Base-by-base conservation (phyloP, 2,797 vertebrate species). In the Sebastes diploproa region DNA sequence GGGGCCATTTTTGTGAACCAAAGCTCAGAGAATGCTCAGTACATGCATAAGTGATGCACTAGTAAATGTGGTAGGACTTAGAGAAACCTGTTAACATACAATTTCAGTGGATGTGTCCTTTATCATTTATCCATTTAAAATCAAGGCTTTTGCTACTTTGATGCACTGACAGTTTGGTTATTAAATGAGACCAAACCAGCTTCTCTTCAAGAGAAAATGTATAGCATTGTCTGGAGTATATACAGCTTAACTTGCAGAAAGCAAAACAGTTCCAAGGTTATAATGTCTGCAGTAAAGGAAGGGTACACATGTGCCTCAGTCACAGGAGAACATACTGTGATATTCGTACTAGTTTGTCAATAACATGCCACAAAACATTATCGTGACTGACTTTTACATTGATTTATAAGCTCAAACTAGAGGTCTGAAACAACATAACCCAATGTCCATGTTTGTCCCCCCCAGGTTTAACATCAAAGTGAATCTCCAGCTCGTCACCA, bases 391-490 rank as follows among this genome's bases (percentile, higher is more conserved):
- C 18, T 20, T 8, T 76, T 67, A 8, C 5, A 8, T 11, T 50
- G 16, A 16, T 30, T 36, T 16, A 13, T 25, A 11, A 23, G 9
- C 27, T 66, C 6, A 42, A n/a, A 0, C 5, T 13, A 10, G 8
- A 50, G 1, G 5, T 69, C 6, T 64, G 12, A 5, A 66, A 58
- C 16, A 7, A 2, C 10, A 20, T 89, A 72, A 85, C n/a, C 34
- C 27, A 68, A 42, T 82, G 38, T 72, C 29, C 7, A 4, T 74
- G 18, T 84, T 72, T 86, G 16, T 75, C 50, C 23, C 14, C 23
- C 75, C 75, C 92, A 99, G 98, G 95, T 99, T 99, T 95, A 99
- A 99, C 96, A 99, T 99, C 92, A 99, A 99, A 95, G 98, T 99
- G 87, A 97, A 97, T 79, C 96, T 99, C 92, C 98, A 99, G 96